These are phyloP conservation scores for Exaiptasia diaphana DNA, from an alignment of 64 coral and sea anemone species.

Conservation along the genomic window DNA sequence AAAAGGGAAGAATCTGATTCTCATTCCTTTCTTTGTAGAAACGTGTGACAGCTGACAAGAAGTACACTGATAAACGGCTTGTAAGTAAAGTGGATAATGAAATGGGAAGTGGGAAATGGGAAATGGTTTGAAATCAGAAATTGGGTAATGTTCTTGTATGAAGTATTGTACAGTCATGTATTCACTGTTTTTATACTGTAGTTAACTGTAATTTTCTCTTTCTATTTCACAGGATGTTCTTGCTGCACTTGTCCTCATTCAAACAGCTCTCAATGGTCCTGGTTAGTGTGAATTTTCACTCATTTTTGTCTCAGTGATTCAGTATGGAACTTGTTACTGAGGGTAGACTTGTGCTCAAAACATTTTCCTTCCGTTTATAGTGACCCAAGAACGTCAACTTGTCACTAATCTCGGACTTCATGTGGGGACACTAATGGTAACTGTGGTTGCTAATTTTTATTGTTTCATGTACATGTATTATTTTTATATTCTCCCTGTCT, in stretches of 20 bases:
- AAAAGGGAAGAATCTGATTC: too few species aligned
- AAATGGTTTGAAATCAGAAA: too few species aligned
- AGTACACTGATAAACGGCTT: slow-evolving; percentile 93
- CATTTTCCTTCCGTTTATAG: slow-evolving; percentile 18
- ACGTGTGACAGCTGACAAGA: slow-evolving; percentile 91
- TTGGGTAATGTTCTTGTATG: too few species aligned
- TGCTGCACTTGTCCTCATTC: slow-evolving; percentile 84
- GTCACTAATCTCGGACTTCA: slow-evolving; percentile 81
- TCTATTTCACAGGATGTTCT: slow-evolving; percentile 76
- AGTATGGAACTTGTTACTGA: not conserved
- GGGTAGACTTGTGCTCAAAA: not conserved
- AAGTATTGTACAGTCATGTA: too few species aligned
- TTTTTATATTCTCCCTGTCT: too few species aligned
- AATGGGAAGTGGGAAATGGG: too few species aligned
- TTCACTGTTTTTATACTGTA: too few species aligned
- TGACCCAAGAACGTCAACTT: slow-evolving; percentile 83
- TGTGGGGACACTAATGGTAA: slow-evolving; percentile 88
- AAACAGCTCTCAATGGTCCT: slow-evolving; percentile 88
- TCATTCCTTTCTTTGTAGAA: slow-evolving; percentile 64
- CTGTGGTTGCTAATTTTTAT: not conserved
- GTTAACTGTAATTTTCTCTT: too few species aligned
- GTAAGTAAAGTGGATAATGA: too few species aligned
- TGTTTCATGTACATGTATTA: too few species aligned
- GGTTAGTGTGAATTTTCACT: not conserved
- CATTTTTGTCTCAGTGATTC: too few species aligned